phyloP scores from a whole-genome alignment of 2,888 invertebrate genomes.

The Serrognathus titanus region DNA sequence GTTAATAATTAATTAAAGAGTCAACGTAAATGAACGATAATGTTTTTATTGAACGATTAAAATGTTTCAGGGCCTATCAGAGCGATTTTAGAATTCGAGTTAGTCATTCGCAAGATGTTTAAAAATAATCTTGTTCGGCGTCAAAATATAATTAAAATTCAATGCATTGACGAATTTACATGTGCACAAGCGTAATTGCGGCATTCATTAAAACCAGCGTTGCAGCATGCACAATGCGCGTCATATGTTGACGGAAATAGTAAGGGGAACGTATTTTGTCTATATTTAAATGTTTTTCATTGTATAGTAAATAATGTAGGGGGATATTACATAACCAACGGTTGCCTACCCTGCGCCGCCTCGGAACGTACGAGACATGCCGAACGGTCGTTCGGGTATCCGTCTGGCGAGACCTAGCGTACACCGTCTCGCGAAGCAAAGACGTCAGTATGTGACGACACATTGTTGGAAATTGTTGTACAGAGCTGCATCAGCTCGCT shows the following conservation, averaged over 20 bases:
- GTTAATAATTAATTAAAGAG: too few species aligned
- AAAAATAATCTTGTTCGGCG: too few species aligned
- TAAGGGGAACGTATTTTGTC: constrained; percentile 31
- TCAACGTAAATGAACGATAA: too few species aligned
- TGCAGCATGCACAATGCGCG: constrained; percentile 9
- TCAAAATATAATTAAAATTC: not conserved
- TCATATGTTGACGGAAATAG: constrained; percentile 33
- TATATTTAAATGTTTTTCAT: constrained; percentile 37
- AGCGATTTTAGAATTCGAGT: too few species aligned
- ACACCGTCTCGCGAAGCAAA: constrained; percentile 30
- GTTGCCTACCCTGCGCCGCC: constrained; percentile 36
- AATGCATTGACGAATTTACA: not conserved
- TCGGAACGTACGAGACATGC: constrained; percentile 36
- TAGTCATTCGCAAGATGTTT: too few species aligned
- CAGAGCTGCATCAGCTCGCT: constrained; percentile 8
- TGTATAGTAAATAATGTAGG: constrained; percentile 40
- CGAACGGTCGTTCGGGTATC: constrained; percentile 39
- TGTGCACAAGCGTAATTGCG: not conserved
- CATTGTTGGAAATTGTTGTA: constrained; percentile 29
- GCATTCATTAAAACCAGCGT: not conserved
- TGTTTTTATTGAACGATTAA: too few species aligned
- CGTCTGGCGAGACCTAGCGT: constrained; percentile 40
- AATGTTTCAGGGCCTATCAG: too few species aligned
- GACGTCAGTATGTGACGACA: constrained; percentile 45
- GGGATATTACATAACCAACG: constrained; percentile 42